Base-by-base conservation (phyloP, 2,888 invertebrate genomes). In the Euspilapteryx auroguttella region DNA sequence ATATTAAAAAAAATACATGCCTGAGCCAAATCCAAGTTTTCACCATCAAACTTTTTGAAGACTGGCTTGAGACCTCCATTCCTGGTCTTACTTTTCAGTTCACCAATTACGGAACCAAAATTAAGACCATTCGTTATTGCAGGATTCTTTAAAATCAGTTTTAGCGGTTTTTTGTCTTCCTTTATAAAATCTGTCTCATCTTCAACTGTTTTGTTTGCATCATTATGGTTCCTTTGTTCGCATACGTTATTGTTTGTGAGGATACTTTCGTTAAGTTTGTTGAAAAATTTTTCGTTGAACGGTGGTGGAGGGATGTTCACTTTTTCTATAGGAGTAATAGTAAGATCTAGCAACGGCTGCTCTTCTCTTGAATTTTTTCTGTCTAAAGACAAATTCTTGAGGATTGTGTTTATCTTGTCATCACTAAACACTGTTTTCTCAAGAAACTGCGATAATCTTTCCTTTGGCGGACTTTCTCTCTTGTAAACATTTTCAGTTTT, bases 31-130 rank as follows among this genome's bases (percentile, higher is more conserved):
- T 62, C 59, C 37, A 55, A 49, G 20, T 43, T 37, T 36, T 62
- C 66, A 17, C 47, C 35, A 33, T 68, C 68, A 33, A 73, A 71
- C 39, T 73, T 73, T 47, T 55, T 66, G 39, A 75, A 73, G 26
- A 75, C 73, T 2, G 75, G 73, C 40, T 71, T 73, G 12, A 69
- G 41, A 25, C 56, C 57, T 7, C 62, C 64, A 34, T 65, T 65
- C 33, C 51, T 58, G 2, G 75, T 73, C 49, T 66, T 73, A 33
- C 49, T 57, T 39, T 64, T 73, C 34, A 75, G 41, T 38, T 75
- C 75, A 21, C 75, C 75, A 30, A 75, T 73, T 12, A 75, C 61
- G 14, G 71, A 73, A 28, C 73, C 71, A 32, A 73, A 75, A 38
- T 68, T 68, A 7, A 73, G 42, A 14, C 63, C 63, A 5, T 44